Conservation (phyloP, 2,113 vertebrate species). For the Falco punctatus region DNA sequence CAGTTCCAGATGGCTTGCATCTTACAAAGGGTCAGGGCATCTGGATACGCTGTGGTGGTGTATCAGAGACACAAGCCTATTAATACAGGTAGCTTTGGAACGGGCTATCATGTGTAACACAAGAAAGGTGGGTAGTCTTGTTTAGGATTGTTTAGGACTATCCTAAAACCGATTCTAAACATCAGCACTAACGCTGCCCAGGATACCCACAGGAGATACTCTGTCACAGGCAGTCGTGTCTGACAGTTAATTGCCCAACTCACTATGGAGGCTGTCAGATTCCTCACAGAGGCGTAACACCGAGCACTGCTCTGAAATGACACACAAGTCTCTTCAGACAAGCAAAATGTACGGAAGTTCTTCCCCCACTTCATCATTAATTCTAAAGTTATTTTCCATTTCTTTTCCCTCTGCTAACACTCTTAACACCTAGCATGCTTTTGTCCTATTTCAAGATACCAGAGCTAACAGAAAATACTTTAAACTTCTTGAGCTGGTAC, state of each 20-base stretch:
- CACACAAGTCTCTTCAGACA: background rate
- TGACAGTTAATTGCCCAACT: background rate
- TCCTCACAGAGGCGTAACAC: background rate
- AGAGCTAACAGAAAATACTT: background rate
- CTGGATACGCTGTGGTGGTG: background rate
- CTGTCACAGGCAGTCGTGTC: background rate
- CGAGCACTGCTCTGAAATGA: background rate
- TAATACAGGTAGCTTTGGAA: background rate
- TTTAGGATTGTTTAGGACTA: background rate
- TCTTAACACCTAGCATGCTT: background rate
- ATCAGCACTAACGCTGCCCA: fast-evolving
- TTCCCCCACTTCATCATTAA: background rate
- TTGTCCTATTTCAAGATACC: background rate
- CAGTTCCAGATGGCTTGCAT: background rate
- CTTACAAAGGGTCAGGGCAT: background rate
- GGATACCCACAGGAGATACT: background rate
- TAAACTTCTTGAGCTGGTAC: background rate
- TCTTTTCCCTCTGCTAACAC: background rate
- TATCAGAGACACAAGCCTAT: background rate
- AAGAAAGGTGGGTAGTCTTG: background rate
- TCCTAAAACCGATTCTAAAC: background rate
- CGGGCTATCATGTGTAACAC: background rate
- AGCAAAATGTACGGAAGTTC: background rate
- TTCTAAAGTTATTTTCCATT: background rate
- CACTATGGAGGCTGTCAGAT: background rate